Base-by-base conservation (phyloP, 2,888 invertebrate genomes). In the Mechanitis mazaeus region DNA sequence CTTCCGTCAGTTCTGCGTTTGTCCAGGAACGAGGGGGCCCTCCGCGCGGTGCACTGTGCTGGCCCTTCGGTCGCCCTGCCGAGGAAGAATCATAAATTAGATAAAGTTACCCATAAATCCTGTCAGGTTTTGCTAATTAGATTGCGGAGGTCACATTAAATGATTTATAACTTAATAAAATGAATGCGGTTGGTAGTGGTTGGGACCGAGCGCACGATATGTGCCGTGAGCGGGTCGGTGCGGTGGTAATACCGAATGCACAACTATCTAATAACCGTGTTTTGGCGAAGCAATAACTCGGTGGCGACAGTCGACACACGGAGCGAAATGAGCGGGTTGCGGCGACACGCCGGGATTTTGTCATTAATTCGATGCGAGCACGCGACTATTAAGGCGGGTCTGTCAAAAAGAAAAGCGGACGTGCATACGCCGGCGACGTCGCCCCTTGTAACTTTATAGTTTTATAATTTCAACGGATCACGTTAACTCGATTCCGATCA, bases 21-120 rank as follows among this genome's bases (percentile, higher is more conserved):
- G 96, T 97, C 97, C 97, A 97, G 1, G 97, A 97, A 60, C 97
- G 92, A 0, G 97, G 97, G 11, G 97, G 97, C 11, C 97, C 97
- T 33, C 97, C 96, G 70, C 97, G 91, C 33, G 96, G 96, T 47
- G 97, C 96, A 74, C 96, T 96, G 87, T 97, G 97, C 78, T 97
- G 97, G 55, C 97, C 97, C 80, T 97, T 96, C 60, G 96, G 96
- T 76, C 96, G 91, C 76, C 95, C 95, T 93, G 92, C 68, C 80
- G 81, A 92, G 71, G 63, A 66, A 69, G 67, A 67, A 55, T 31
- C 33, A 58, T 55, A 47, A 56, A 59, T 59, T 63, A 59, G 38
- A 63, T 12, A 60, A 35, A 55, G 50, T 20, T 58, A 58, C 7
- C 47, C 11, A 2, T n/a, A n/a, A 3, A 50, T n/a, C 2, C 5